A percentile compares a stretch with the other conserved stretches of the same genome.
phyloP scores from a whole-genome alignment of 2,888 invertebrate species.

The Machimus rusticus region DNA sequence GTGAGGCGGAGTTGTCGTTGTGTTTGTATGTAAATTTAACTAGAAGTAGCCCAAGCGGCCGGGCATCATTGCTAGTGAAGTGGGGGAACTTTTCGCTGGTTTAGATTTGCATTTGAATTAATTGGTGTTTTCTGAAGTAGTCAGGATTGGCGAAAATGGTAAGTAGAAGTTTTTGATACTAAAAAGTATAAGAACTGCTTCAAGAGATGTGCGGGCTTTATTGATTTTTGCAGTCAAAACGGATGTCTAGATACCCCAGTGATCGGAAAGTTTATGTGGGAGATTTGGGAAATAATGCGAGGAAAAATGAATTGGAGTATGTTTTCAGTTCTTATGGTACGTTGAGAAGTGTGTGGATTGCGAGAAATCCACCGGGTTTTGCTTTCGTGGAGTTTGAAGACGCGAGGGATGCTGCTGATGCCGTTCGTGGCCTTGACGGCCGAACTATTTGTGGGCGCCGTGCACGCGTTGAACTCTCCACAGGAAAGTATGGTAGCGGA shows the following conservation, averaged over 20 bases:
- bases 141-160: neutral
- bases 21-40: neutral
- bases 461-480: slow-evolving; percentile 91
- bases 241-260: slow-evolving; percentile 79
- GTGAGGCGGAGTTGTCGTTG: neutral
- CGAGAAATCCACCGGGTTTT: slow-evolving; percentile 89
- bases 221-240: slow-evolving; percentile 53
- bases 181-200: neutral
- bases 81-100: neutral
- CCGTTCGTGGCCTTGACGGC: slow-evolving; percentile 78
- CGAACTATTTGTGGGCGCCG: slow-evolving; percentile 87
- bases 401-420: slow-evolving; percentile 87
- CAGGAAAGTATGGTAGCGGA: slow-evolving; percentile 72
- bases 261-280: slow-evolving; percentile 97
- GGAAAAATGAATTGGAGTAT: slow-evolving; percentile 92
- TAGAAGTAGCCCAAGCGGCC: neutral
- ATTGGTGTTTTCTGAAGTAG: neutral
- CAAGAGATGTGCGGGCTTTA: slow-evolving; percentile 19
- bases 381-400: slow-evolving; percentile 96
- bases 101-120: neutral
- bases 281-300: slow-evolving; percentile 89
- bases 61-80: neutral
- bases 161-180: slow-evolving; percentile 47
- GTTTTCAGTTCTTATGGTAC: slow-evolving; percentile 93
- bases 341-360: slow-evolving; percentile 96